A percentile compares a stretch with the other conserved stretches of the same genome.
phyloP scores from a whole-genome alignment of 1,140 invertebrate genomes.

The Asobara japonica region DNA sequence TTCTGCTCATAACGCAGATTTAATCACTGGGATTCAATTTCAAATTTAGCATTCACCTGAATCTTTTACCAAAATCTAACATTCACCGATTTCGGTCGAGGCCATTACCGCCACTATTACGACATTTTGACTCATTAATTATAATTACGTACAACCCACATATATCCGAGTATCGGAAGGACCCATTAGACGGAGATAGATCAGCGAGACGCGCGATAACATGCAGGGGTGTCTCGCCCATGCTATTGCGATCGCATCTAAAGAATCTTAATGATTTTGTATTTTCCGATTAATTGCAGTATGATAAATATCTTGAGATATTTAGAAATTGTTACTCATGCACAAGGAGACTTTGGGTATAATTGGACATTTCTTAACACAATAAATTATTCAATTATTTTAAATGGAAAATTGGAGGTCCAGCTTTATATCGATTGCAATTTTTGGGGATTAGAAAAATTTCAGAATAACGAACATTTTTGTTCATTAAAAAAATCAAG shows the following conservation, averaged over 20 bases:
- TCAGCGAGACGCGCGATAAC: background rate
- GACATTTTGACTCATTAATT: slow-evolving; percentile 22
- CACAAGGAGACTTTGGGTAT: too few relatives aligned
- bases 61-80: slow-evolving; percentile 13
- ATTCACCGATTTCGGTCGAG: slow-evolving; percentile 29
- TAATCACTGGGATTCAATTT: background rate
- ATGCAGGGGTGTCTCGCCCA: background rate
- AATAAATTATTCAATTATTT: too few relatives aligned
- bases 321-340: too few relatives aligned
- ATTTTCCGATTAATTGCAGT: background rate
- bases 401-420: too few relatives aligned
- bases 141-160: slow-evolving; percentile 21
- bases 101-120: background rate
- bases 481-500: too few relatives aligned
- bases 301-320: too few relatives aligned
- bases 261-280: background rate
- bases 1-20: too few relatives aligned
- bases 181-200: background rate
- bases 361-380: too few relatives aligned
- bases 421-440: too few relatives aligned
- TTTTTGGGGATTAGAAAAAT: too few relatives aligned
- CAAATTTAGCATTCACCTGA: background rate
- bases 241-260: background rate
- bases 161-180: background rate
- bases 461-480: too few relatives aligned